Conservation (phyloP, 2,888 invertebrate species). For the Agapostemon virescens region DNA sequence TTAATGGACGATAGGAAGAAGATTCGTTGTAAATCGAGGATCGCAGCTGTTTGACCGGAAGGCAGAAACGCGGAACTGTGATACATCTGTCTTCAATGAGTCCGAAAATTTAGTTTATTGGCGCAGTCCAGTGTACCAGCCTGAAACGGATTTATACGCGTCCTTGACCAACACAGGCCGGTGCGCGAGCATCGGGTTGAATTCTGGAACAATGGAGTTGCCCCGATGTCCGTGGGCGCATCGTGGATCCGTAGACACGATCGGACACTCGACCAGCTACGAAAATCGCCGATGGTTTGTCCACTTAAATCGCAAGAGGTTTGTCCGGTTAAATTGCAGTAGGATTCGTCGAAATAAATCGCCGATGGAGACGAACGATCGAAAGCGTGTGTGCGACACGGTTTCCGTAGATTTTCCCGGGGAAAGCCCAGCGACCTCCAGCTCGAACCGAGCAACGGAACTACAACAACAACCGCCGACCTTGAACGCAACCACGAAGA, state of each 20-base stretch:
- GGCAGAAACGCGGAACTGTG: not conserved
- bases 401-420: not conserved
- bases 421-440: constrained; percentile 3
- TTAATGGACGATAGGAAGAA: not conserved
- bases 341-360: too few relatives aligned
- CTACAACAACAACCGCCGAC: constrained; percentile 18
- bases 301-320: constrained; percentile 2
- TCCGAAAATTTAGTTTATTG: constrained; percentile 50
- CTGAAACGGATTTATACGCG: constrained; percentile 55
- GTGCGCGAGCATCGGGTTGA: constrained; percentile 25
- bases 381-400: not conserved
- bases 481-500: constrained; percentile 42
- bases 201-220: constrained; percentile 58
- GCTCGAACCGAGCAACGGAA: constrained; percentile 13
- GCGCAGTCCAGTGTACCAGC: constrained; percentile 25
- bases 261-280: constrained; percentile 6
- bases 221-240: constrained; percentile 39
- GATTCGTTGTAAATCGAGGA: not conserved
- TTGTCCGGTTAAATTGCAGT: constrained; percentile 14
- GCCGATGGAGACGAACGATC: not conserved
- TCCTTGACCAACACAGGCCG: constrained; percentile 59
- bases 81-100: constrained; percentile 13
- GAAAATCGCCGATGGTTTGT: constrained; percentile 26
- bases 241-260: constrained; percentile 8
- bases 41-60: not conserved